phyloP scores from a whole-genome alignment of 2,797 vertebrate genomes.

The Anolis apletophallus region DNA sequence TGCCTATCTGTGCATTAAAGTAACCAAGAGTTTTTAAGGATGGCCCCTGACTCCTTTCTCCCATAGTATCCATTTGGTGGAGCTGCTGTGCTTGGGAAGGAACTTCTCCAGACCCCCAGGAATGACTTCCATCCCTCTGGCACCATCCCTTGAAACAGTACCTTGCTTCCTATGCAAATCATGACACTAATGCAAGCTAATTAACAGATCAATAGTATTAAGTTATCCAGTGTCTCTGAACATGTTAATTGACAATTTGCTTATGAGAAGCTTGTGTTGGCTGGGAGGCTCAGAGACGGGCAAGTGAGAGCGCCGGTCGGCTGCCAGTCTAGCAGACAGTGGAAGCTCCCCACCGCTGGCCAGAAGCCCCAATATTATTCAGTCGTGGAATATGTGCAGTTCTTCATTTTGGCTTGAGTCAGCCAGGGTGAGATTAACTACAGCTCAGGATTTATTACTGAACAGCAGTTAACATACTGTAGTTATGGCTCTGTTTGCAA shows the following conservation, averaged over 20 bases:
- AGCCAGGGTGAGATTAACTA: background rate
- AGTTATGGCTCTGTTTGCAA: background rate
- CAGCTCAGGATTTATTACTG: background rate
- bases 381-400: background rate
- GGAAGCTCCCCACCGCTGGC: background rate
- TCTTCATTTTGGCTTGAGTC: background rate
- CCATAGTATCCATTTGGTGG: background rate
- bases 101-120: background rate
- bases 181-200: conserved; percentile 2
- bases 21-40: background rate
- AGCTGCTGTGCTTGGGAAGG: background rate
- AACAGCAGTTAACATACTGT: background rate
- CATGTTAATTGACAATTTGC: conserved; percentile 5
- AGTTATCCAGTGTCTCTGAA: conserved; percentile 15
- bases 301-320: background rate
- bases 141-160: background rate
- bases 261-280: conserved; percentile 8
- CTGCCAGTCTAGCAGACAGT: background rate
- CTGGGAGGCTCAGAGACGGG: background rate
- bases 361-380: background rate
- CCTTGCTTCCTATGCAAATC: background rate
- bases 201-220: conserved; percentile 36
- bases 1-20: background rate
- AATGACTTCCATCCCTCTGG: background rate
- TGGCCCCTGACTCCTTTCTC: background rate